Base-by-base conservation (phyloP, 2,888 invertebrate species). In the Petrophora chlorosata region DNA sequence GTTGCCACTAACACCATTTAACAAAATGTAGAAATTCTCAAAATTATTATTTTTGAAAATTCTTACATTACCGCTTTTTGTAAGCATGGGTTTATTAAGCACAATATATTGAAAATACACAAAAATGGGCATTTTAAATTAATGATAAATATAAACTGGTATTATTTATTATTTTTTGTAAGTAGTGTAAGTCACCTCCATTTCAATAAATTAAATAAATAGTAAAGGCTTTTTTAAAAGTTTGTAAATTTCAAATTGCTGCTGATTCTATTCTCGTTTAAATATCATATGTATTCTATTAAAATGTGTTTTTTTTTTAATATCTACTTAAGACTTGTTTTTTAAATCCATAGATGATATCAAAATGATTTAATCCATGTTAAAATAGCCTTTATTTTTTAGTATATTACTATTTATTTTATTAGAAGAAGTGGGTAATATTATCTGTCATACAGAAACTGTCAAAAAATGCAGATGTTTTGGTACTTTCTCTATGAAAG, bases 71-170 rank as follows among this genome's bases (percentile, higher is more conserved):
- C 25, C 34, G 68, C 71, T 71, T 80, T 55, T 33, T 61, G 63
- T 68, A 54, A 56, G 81, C 80, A 79, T 75, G 44, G 70, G 63
- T 50, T 63, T 57, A 62, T 52, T 62, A 60, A 53, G 49, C 56
- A 35, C 38, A 45, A 34, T 13, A 43, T 23, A 29, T 49, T 61
- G 60, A 60, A 65, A 60, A 62, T 66, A 56, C 65, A 77, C 78
- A 79, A 88, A 86, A 87, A 90, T 88, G 88, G 89, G 89, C 88
- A 88, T 90, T 89, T 89, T 84, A 83, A 85, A 76, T 61, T 30
- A 32, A 16, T 16, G 14, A 26, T 12, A n/a, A 28, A 30, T 60
- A 42, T 32, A 49, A 47, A 36, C 52, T 52, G 34, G 44, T 51
- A 36, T 54, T 53, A 36, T 46, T 53, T 36, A 38, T 53, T 49